A percentile compares a stretch with the other conserved stretches of the same genome.
phyloP scores from a whole-genome alignment of 2,888 invertebrate genomes.

The Hirtodrosophila trivittata region DNA sequence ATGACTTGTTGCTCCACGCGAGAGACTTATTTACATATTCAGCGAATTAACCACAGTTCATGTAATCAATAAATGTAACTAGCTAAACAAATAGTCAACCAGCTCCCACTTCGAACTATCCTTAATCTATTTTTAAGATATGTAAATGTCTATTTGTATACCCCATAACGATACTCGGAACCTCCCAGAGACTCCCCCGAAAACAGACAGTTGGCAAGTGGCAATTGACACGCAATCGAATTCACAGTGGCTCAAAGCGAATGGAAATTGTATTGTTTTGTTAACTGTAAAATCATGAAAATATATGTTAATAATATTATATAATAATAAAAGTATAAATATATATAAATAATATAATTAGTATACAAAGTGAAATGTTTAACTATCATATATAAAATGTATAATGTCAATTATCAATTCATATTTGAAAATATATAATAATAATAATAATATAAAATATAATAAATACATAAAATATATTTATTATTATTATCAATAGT shows the following conservation, averaged over 20 bases:
- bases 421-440: too few species aligned
- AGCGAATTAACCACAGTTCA: not conserved
- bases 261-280: not conserved
- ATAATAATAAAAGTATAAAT: too few species aligned
- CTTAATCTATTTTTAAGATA: slow-evolving; percentile 29
- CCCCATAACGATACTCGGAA: slow-evolving; percentile 10
- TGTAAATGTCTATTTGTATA: slow-evolving; percentile 40
- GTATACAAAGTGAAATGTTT: too few species aligned
- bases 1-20: slow-evolving; percentile 37
- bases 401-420: too few species aligned
- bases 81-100: slow-evolving; percentile 6
- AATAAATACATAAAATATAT: too few species aligned
- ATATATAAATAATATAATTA: too few species aligned
- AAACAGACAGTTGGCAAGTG: slow-evolving; percentile 23
- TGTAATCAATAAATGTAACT: slow-evolving; percentile 42
- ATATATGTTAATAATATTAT: too few species aligned
- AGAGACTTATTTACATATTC: slow-evolving; percentile 27
- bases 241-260: not conserved
- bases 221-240: slow-evolving; percentile 40
- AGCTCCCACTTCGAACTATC: not conserved
- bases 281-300: not conserved
- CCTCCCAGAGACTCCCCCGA: slow-evolving; percentile 32
- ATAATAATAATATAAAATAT: too few species aligned
- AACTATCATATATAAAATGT: too few species aligned
- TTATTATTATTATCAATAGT: too few species aligned